Evolutionary conservation across 2,113 vertebrate genomes (phyloP).

Genomic region (Equus przewalskii): DNA sequence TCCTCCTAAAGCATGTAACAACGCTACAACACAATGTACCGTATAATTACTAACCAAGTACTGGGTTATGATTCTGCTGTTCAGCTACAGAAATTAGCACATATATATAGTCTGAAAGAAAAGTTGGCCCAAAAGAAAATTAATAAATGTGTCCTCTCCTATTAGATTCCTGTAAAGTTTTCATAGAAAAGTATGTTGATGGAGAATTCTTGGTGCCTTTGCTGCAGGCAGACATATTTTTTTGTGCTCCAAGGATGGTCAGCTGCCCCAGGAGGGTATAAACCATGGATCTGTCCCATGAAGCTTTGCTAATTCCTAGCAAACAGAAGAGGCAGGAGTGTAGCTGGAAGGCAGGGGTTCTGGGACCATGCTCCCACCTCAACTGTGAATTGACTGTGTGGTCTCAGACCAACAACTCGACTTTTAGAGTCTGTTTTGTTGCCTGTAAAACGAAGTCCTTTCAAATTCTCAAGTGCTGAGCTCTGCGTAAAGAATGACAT

Average conservation of each 20-base stretch:
- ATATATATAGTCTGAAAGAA: conserved; percentile 29
- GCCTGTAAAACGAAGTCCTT: conserved; percentile 51
- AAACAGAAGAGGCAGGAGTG: neutral
- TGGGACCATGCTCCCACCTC: neutral
- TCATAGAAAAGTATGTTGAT: neutral
- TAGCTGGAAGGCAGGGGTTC: neutral
- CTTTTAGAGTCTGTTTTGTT: conserved; percentile 43
- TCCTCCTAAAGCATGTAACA: conserved; percentile 55
- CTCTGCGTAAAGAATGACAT: conserved; percentile 68
- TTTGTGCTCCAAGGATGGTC: neutral
- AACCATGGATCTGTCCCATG: neutral
- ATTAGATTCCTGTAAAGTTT: conserved; percentile 38
- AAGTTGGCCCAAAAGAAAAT: conserved; percentile 60
- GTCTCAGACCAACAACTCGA: neutral
- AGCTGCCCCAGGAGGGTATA: neutral
- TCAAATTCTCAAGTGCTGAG: conserved; percentile 42
- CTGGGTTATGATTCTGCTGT: conserved; percentile 62
- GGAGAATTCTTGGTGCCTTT: neutral
- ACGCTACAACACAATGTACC: conserved; percentile 26
- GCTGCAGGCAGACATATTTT: neutral
- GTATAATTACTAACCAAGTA: conserved; percentile 74
- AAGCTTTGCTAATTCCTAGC: neutral
- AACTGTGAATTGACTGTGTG: neutral
- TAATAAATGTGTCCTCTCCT: conserved; percentile 44
- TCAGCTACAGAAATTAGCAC: conserved; percentile 56